Evolutionary conservation across 1,140 invertebrate species (phyloP).

Genomic region (Ceratina japonica): DNA sequence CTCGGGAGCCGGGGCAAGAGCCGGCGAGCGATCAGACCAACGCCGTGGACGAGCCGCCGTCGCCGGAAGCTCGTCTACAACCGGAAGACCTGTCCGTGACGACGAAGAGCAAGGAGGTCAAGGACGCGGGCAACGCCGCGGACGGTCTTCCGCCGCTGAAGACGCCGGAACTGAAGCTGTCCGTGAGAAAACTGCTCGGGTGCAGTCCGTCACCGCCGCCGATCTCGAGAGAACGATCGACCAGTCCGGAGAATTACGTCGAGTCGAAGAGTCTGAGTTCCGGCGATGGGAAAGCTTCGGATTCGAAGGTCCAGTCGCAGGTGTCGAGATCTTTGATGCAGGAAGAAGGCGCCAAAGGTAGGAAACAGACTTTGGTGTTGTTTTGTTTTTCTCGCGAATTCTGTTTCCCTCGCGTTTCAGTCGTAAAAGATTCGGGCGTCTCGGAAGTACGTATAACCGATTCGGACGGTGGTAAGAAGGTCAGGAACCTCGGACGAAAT

Average conservation of each 20-base stretch:
- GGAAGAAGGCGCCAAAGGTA: constrained; percentile 59
- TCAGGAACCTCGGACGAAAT: constrained; percentile 52
- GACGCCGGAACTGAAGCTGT: constrained; percentile 73
- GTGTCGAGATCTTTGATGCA: constrained; percentile 53
- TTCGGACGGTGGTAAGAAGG: constrained; percentile 40
- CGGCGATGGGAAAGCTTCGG: constrained; percentile 49
- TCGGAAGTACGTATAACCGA: too few species aligned
- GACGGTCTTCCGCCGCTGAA: constrained; percentile 58
- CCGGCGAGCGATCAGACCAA: constrained; percentile 40
- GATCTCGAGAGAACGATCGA: constrained; percentile 56
- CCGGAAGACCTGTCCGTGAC: constrained; percentile 72
- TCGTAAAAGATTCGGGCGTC: too few species aligned
- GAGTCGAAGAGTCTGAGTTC: constrained; percentile 56
- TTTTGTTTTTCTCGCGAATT: too few species aligned
- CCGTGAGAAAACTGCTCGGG: constrained; percentile 71
- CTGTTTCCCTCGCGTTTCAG: too few species aligned
- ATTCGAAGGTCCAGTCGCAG: constrained; percentile 51
- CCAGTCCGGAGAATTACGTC: constrained; percentile 61
- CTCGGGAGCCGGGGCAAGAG: constrained; percentile 50
- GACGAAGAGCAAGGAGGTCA: constrained; percentile 63
- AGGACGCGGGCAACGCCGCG: constrained; percentile 29
- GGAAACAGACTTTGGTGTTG: not conserved
- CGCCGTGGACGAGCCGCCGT: constrained; percentile 57
- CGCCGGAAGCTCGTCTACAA: constrained; percentile 69
- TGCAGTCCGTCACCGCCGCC: constrained; percentile 72